phyloP scores from a whole-genome alignment of 2,888 invertebrate genomes.

The Drosophila longiperda region DNA sequence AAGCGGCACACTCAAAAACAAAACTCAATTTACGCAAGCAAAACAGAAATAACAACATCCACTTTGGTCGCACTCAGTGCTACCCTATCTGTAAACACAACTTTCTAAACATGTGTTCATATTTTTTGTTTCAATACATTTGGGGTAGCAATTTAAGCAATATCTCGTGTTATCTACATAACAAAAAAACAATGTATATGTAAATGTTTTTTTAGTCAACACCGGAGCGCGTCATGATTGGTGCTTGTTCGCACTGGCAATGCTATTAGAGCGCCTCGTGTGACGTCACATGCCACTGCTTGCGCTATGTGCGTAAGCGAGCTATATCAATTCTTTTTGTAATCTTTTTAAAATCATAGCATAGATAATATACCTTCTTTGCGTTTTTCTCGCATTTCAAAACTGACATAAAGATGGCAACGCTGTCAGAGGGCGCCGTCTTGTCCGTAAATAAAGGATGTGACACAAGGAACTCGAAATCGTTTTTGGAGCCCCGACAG shows the following conservation, averaged over 20 bases:
- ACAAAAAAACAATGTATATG: neutral
- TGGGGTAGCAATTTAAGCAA: neutral
- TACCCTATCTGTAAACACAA: slow-evolving; percentile 42
- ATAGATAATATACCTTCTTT: neutral
- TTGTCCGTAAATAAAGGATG: slow-evolving; percentile 1
- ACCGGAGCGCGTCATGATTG: neutral
- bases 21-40: slow-evolving; percentile 52
- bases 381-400: neutral
- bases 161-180: neutral
- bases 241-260: slow-evolving; percentile 23
- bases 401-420: neutral
- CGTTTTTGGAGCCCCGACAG: slow-evolving; percentile 11
- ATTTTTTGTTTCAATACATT: neutral
- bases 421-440: neutral
- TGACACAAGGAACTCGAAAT: neutral
- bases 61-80: slow-evolving; percentile 23
- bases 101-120: neutral
- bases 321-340: neutral
- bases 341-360: neutral
- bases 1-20: slow-evolving; percentile 33
- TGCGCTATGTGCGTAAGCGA: neutral
- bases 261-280: slow-evolving; percentile 8
- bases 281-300: slow-evolving; percentile 23
- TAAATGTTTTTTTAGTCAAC: neutral
- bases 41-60: slow-evolving; percentile 14